Percentiles rank a stretch among this genome's conserved stretches.
These are phyloP conservation scores for Heliconius hortense DNA, from an alignment of 2,888 invertebrate species.

Conservation along the genomic window DNA sequence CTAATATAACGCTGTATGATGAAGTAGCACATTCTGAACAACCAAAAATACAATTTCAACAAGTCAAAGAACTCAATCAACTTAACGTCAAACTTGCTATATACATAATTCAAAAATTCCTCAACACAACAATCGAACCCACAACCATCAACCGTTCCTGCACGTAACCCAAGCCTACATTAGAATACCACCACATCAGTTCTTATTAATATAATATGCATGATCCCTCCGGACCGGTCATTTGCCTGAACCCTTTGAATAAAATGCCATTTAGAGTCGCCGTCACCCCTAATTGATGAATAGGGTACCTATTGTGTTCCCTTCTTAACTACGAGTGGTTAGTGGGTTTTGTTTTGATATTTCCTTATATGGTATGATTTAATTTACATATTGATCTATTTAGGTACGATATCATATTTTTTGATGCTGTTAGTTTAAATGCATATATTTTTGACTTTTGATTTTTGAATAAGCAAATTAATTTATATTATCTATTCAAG, in stretches of 20 bases:
- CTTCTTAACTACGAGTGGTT: not conserved
- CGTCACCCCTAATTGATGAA: conserved; percentile 43
- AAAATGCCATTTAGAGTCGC: conserved; percentile 41
- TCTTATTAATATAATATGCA: conserved; percentile 32
- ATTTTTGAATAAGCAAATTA: too few species aligned
- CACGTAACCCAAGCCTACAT: not conserved
- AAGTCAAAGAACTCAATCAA: too few species aligned
- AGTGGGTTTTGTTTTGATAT: not conserved
- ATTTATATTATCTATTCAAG: too few species aligned
- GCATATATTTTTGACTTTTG: not conserved
- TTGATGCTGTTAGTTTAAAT: not conserved
- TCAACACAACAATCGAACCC: not conserved
- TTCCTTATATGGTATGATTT: not conserved
- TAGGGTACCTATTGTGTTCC: conserved; percentile 23
- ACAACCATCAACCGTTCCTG: not conserved
- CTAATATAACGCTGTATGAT: too few species aligned
- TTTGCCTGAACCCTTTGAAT: conserved; percentile 33
- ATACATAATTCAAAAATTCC: not conserved
- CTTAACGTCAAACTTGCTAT: too few species aligned
- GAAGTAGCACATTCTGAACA: too few species aligned
- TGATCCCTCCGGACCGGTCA: conserved; percentile 29
- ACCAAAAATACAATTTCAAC: too few species aligned
- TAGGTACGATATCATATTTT: not conserved
- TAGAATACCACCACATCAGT: conserved; percentile 11
- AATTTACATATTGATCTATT: not conserved